Conservation (phyloP, 2,797 vertebrate genomes). For the Mus spretus region DNA sequence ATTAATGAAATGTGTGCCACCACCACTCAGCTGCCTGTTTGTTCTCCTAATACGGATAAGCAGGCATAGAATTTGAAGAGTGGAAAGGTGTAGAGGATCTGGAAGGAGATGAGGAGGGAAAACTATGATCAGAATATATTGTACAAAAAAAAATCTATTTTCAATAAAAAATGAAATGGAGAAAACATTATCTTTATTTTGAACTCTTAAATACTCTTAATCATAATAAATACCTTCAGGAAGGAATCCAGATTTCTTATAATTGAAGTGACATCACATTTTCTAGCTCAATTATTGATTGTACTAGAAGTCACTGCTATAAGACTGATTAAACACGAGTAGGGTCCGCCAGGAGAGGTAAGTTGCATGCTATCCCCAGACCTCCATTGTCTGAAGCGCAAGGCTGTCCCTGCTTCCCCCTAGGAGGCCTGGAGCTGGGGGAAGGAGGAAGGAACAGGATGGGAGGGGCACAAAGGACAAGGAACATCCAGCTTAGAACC, state of each 20-base stretch:
- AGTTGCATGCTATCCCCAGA: no score
- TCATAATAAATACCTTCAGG: conserved; percentile 76
- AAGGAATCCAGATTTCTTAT: conserved; percentile 80
- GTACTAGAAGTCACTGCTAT: background rate
- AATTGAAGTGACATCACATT: conserved; percentile 64
- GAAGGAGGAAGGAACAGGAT: no score
- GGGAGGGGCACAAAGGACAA: no score
- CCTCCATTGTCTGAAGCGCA: no score
- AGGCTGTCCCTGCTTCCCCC: no score
- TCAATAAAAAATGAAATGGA: background rate
- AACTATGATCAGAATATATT: background rate
- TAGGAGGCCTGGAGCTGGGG: no score
- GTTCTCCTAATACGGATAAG: background rate
- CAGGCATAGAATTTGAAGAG: background rate
- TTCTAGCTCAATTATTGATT: background rate
- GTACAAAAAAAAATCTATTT: background rate
- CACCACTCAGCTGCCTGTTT: background rate
- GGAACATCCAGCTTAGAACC: no score
- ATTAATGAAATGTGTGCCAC: no score
- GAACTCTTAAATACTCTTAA: conserved; percentile 83
- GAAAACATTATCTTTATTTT: conserved; percentile 73
- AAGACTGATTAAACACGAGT: background rate
- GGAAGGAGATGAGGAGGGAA: background rate
- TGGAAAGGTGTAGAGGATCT: background rate
- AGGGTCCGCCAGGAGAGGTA: no score